Conservation (phyloP, 2,797 vertebrate species). For the Scomberomorus guttatus region DNA sequence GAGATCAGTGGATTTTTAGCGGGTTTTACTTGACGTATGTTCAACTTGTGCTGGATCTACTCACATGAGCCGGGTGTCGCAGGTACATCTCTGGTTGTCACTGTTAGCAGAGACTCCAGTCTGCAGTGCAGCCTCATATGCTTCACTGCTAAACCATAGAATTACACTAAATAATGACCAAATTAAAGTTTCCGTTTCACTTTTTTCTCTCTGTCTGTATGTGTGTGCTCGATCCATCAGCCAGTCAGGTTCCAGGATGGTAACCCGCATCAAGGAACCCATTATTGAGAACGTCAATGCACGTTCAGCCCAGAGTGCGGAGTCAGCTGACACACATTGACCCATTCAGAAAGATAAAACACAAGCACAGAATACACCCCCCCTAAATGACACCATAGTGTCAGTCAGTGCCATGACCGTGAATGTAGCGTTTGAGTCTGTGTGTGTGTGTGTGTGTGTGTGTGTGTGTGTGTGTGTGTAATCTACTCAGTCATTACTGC, state of each 20-base stretch:
- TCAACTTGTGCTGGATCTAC: neutral
- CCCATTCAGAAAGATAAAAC: conserved; percentile 36
- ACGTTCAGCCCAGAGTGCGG: neutral
- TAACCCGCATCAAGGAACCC: neutral
- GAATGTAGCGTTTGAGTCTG: conserved; percentile 19
- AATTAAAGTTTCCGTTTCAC: too few relatives aligned
- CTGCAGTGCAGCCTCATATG: too few relatives aligned
- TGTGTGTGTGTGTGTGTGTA: conserved; percentile 19
- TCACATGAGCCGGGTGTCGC: too few relatives aligned
- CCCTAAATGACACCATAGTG: conserved; percentile 45
- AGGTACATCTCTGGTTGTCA: too few relatives aligned
- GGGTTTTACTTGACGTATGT: neutral
- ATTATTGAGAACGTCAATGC: neutral
- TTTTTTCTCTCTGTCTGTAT: too few relatives aligned
- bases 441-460: conserved; percentile 18
- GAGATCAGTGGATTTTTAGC: neutral
- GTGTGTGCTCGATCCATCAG: too few relatives aligned
- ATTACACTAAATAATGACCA: too few relatives aligned
- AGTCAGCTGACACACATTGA: conserved; percentile 12
- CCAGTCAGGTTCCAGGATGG: neutral
- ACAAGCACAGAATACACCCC: conserved; percentile 19
- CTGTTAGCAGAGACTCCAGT: too few relatives aligned
- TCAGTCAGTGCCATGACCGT: conserved; percentile 63
- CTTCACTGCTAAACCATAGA: too few relatives aligned
- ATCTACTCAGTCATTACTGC: conserved; percentile 11